Conservation (phyloP, 2,113 vertebrate species). For the Pogona vitticeps region DNA sequence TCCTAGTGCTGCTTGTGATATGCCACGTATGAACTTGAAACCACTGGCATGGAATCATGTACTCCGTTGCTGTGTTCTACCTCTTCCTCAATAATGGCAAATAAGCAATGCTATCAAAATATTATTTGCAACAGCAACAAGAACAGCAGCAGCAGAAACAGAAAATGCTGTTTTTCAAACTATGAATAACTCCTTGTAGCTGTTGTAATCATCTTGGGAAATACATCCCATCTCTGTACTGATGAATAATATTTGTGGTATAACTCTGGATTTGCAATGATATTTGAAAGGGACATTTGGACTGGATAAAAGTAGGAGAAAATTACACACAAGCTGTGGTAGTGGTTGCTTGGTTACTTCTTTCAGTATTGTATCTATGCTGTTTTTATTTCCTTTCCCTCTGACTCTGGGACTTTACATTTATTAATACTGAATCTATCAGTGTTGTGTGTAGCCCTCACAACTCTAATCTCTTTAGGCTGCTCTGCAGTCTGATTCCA, state of each 20-base stretch:
- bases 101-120: neutral
- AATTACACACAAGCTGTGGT: neutral
- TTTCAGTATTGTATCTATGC: neutral
- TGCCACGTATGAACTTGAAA: neutral
- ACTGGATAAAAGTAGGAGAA: slow-evolving; percentile 9
- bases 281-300: slow-evolving; percentile 4
- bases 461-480: slow-evolving; percentile 21
- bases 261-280: neutral
- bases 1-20: neutral
- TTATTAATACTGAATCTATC: slow-evolving; percentile 28
- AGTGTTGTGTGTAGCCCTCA: neutral
- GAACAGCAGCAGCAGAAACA: neutral
- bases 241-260: neutral
- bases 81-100: neutral
- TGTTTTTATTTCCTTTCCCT: slow-evolving; percentile 20
- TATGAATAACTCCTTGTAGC: neutral
- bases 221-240: neutral
- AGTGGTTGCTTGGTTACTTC: slow-evolving; percentile 13
- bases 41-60: too few relatives aligned
- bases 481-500: slow-evolving; percentile 6
- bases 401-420: slow-evolving; percentile 14
- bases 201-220: neutral
- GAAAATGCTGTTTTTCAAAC: neutral
- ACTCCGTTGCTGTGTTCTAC: neutral
- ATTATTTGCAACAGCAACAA: too few relatives aligned